These are phyloP conservation scores for Bubo blakistoni DNA, from an alignment of 2,113 vertebrate genomes.

Conservation along the genomic window DNA sequence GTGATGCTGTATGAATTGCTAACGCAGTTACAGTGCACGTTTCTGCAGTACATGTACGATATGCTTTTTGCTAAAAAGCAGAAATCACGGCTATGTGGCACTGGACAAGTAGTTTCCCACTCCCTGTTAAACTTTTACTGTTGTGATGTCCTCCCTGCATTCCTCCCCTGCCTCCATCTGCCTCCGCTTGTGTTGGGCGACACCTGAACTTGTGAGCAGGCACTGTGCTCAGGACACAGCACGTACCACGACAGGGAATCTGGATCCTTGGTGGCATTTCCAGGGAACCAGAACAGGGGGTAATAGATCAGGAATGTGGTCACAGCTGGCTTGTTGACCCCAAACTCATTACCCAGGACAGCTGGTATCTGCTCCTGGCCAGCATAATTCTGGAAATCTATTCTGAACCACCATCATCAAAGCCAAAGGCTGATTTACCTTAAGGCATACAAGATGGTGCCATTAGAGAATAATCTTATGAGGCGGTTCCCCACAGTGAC, in stretches of 20 bases:
- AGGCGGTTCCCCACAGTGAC: conserved; percentile 88
- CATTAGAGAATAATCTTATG: conserved; percentile 87
- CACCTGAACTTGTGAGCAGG: neutral
- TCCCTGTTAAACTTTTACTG: neutral
- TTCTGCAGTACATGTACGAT: neutral
- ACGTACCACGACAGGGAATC: rapidly evolving
- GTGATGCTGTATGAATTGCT: neutral
- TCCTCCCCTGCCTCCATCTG: neutral
- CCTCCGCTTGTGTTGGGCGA: no score
- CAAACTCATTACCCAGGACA: rapidly evolving
- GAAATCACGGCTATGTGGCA: neutral
- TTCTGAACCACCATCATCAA: neutral
- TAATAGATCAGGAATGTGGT: neutral
- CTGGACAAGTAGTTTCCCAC: neutral
- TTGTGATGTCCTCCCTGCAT: neutral
- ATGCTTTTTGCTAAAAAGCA: neutral
- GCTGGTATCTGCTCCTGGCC: neutral
- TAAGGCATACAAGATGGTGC: conserved; percentile 86
- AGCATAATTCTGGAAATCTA: neutral
- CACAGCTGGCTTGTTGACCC: neutral
- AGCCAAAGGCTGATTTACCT: conserved; percentile 67
- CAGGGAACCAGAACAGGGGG: neutral
- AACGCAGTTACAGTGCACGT: neutral
- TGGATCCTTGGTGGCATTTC: neutral
- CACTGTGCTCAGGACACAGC: neutral